Evolutionary conservation across 2,888 invertebrate genomes (phyloP).

Genomic region (Chirona hameri): DNA sequence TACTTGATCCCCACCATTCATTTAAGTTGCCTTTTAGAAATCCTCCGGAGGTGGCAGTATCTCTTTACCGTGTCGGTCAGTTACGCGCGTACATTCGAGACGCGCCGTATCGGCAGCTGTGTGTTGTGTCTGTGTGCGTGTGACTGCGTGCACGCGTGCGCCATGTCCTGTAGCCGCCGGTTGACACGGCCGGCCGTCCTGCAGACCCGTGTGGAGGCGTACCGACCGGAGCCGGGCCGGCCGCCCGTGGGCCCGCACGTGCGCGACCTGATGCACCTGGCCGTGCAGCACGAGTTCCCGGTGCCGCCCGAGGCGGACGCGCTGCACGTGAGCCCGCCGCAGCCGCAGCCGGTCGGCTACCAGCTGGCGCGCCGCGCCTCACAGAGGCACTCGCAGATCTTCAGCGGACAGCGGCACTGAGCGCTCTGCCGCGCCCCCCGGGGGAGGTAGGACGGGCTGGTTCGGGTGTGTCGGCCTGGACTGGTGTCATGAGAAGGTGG

Average conservation of each 20-base stretch:
- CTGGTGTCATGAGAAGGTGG: not conserved
- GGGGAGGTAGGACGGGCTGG: no score
- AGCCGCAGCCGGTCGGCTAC: not conserved
- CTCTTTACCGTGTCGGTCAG: no score
- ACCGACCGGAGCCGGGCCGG: not conserved
- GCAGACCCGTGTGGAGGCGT: not conserved
- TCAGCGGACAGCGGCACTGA: not conserved
- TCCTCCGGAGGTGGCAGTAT: no score
- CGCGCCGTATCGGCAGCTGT: no score
- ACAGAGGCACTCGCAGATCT: not conserved
- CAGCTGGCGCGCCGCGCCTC: not conserved
- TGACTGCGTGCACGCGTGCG: no score
- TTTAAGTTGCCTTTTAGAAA: no score
- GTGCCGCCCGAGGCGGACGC: conserved; percentile 3
- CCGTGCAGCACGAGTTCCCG: conserved; percentile 22
- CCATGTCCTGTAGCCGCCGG: not conserved
- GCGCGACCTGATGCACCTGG: conserved; percentile 24
- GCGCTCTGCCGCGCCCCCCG: no score
- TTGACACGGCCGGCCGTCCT: not conserved
- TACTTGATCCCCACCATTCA: no score
- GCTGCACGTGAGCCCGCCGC: not conserved
- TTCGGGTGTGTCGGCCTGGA: not conserved
- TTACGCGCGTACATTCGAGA: no score
- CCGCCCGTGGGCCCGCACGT: not conserved
- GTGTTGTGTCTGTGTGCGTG: no score